These are phyloP conservation scores for Phyllotreta cruciferae DNA, from an alignment of 2,888 invertebrate genomes.

Conservation along the genomic window DNA sequence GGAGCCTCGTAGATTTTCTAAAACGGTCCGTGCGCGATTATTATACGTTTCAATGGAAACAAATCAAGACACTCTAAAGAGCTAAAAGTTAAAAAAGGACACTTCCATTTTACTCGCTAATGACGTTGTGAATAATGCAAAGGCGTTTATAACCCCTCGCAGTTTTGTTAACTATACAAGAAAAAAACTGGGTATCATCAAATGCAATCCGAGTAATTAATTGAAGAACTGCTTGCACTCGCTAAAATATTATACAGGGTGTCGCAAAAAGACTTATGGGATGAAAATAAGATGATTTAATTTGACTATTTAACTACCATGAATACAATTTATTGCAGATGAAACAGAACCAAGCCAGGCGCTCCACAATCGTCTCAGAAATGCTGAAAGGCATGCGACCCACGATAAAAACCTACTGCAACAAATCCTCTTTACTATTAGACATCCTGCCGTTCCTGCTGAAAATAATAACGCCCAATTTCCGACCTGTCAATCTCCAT, in stretches of 20 bases:
- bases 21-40: slow-evolving; percentile 10
- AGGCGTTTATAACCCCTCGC: slow-evolving; percentile 15
- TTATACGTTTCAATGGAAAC: slow-evolving; percentile 25
- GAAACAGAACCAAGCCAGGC: slow-evolving; percentile 62
- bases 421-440: slow-evolving; percentile 63
- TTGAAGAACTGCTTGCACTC: slow-evolving; percentile 48
- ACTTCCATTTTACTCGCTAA: slow-evolving; percentile 39
- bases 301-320: too few relatives aligned
- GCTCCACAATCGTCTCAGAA: slow-evolving; percentile 66
- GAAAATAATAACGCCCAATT: slow-evolving; percentile 73
- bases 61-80: slow-evolving; percentile 29
- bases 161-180: slow-evolving; percentile 19
- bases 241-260: slow-evolving; percentile 44
- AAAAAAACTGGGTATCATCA: slow-evolving; percentile 53
- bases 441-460: slow-evolving; percentile 78
- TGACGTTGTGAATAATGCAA: slow-evolving; percentile 42
- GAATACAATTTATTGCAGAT: slow-evolving; percentile 59
- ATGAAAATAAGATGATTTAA: neutral
- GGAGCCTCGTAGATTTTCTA: slow-evolving; percentile 7
- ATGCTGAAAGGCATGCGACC: slow-evolving; percentile 71
- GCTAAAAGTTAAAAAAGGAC: slow-evolving; percentile 29
- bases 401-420: slow-evolving; percentile 60
- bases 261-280: too few relatives aligned
- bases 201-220: slow-evolving; percentile 50
- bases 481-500: slow-evolving; percentile 76